Evolutionary conservation across 1,140 invertebrate genomes (phyloP), one percentile per base, ranked within the genome.

Genomic region (Drosophila pectinifera): DNA sequence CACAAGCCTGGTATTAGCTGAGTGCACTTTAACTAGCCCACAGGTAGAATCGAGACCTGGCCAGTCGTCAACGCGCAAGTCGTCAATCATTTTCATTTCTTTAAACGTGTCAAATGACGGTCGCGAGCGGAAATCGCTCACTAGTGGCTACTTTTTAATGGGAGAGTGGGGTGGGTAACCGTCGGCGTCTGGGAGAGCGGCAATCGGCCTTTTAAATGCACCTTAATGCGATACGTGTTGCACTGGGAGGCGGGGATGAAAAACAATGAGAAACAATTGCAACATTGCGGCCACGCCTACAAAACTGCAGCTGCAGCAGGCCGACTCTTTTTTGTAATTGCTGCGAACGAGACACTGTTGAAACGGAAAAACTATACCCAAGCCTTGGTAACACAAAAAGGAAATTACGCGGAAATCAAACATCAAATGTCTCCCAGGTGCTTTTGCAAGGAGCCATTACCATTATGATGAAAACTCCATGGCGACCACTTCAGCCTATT

Each of bases 61-160:
- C 45, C 46, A 43, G 41, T 42, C 58, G 36, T 49, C 58, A 56
- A 75, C 54, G 78, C 59, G 45, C 56, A 24, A 72, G 69, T 79
- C 80, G 74, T 83, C 80, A 83, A 83, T 83, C 80, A 83, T 83
- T 75, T 83, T 79, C 75, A 79, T 84, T 83, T 83, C 76, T 72
- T 79, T 84, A 83, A 84, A 75, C 78, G 82, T 80, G 78, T 67
- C 78, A 85, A 85, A 85, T 85, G 67, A 70, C 81, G 77, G 67
- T 63, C 54, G 72, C 72, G 72, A 85, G 64, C 82, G 80, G 80
- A 84, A 84, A 80, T 84, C 65, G 72, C 48, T 73, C 70, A 65
- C 75, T 26, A 54, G 63, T 65, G 18, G 46, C 26, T 70, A 26
- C 64, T 53, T 67, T 82, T 79, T 83, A 78, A 78, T 75, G 68